These are phyloP conservation scores for Dromiciops gliroides DNA, from an alignment of 2,113 vertebrate genomes.

Conservation along the genomic window DNA sequence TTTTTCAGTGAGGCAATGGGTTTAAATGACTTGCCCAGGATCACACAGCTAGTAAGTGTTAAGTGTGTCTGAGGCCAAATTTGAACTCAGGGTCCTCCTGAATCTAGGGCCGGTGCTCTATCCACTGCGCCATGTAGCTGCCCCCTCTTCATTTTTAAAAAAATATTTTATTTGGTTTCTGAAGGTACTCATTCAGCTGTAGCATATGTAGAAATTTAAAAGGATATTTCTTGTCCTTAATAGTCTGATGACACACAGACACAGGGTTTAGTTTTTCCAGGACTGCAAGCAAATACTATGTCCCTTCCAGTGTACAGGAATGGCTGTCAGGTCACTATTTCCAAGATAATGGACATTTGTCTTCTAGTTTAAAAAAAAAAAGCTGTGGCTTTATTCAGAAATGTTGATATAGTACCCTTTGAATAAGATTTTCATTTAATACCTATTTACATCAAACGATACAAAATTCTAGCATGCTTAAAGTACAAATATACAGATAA, in stretches of 20 bases:
- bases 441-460: constrained; percentile 29
- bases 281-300: not conserved
- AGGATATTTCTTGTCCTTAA: not conserved
- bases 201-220: not conserved
- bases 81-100: too few relatives aligned
- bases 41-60: too few relatives aligned
- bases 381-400: constrained; percentile 26
- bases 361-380: not conserved
- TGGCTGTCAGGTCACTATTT: not conserved
- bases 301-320: not conserved
- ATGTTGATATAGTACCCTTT: constrained; percentile 40
- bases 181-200: not conserved
- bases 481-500: constrained; percentile 53
- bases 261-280: not conserved
- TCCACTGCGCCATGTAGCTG: too few relatives aligned
- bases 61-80: too few relatives aligned
- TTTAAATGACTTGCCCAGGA: too few relatives aligned
- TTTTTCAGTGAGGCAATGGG: too few relatives aligned
- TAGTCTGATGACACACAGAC: not conserved
- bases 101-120: too few relatives aligned
- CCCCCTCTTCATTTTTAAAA: too few relatives aligned
- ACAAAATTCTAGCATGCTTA: constrained; percentile 38
- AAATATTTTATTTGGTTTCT: not conserved
- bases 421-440: constrained; percentile 28
- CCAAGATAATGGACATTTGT: not conserved